Evolutionary conservation across 2,113 vertebrate genomes (phyloP), one percentile per base, ranked within the genome.

Genomic region (Rhipidura dahli): DNA sequence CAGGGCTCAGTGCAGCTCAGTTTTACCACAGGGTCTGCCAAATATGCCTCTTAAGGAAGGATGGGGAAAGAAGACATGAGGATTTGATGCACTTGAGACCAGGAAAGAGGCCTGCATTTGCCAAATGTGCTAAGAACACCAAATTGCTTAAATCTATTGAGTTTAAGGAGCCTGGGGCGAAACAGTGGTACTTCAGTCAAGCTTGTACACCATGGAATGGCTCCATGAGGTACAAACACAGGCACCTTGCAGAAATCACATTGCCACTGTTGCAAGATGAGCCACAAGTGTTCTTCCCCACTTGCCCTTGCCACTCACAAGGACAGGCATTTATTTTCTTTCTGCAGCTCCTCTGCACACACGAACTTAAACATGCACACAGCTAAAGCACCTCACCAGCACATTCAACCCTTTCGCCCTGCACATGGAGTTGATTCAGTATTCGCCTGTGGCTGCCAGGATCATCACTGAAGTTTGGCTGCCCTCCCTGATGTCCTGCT

Each of bases 401-500:
- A 37, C 0, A 1, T 50, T 87, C 70, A 87, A 20, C 13, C 33
- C 68, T 84, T 80, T 69, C 30, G 20, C 47, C 24, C 50, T 30
- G 44, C 44, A 90, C 75, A 60, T 59, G 50, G 35, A 86, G 35
- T 70, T 4, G 3, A 59, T 83, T 89, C 4, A 2, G 39, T 83
- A 61, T 66, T 85, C 1, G 12, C 39, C 71, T 80, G 47, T 63
- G 79, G 59, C 79, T 96, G 93, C 92, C 95, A 97, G 91, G 47
- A 90, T 91, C 87, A 90, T 93, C 85, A 77, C 61, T 85, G 75
- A 92, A 91, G 79, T 77, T 60, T 97, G 94, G 93, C 92, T 95
- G 87, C 93, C 39, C 87, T 96, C 93, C 85, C 92, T 90, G 84
- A 90, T 88, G 79, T 73, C 92, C 92, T 94, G 94, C 87, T 95